Conservation (phyloP, 2,888 invertebrate genomes). For the Drosophila austrosaltans region DNA sequence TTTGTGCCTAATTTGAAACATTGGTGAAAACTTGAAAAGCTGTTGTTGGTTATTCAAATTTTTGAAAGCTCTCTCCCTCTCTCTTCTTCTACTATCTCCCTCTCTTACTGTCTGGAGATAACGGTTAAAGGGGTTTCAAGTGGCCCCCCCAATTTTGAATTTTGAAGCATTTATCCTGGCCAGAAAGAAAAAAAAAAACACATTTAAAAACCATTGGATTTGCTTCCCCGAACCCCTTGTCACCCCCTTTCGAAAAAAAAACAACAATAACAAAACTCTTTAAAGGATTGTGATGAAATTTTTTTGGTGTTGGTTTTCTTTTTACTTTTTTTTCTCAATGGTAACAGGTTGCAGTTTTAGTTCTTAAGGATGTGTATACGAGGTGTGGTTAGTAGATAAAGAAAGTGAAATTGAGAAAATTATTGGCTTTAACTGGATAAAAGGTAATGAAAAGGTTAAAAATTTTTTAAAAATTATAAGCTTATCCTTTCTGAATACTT, state of each 20-base stretch:
- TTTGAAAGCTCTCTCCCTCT: slow-evolving; percentile 47
- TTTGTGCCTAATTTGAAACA: slow-evolving; percentile 18
- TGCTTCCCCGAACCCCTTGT: slow-evolving; percentile 42
- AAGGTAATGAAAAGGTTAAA: background rate
- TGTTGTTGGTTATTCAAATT: slow-evolving; percentile 53
- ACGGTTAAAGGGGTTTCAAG: slow-evolving; percentile 13
- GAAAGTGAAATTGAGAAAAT: background rate
- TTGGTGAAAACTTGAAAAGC: slow-evolving; percentile 22
- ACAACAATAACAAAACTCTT: slow-evolving; percentile 27
- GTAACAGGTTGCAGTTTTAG: slow-evolving; percentile 69
- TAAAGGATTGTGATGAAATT: slow-evolving; percentile 49
- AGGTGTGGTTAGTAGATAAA: background rate
- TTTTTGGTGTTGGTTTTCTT: slow-evolving; percentile 67
- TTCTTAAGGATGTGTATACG: slow-evolving; percentile 38
- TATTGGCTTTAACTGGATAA: too few species aligned
- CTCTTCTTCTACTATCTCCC: too few species aligned
- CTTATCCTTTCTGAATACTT: too few species aligned
- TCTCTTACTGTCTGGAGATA: slow-evolving; percentile 1
- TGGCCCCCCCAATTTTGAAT: slow-evolving; percentile 61
- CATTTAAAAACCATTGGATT: slow-evolving; percentile 50
- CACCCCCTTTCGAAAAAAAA: slow-evolving; percentile 19
- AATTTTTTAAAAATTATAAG: too few species aligned
- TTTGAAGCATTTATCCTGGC: slow-evolving; percentile 33
- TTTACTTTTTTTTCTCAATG: background rate
- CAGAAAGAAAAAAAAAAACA: slow-evolving; percentile 41